Conservation (phyloP, 2,113 vertebrate genomes). For the Strix uralensis region DNA sequence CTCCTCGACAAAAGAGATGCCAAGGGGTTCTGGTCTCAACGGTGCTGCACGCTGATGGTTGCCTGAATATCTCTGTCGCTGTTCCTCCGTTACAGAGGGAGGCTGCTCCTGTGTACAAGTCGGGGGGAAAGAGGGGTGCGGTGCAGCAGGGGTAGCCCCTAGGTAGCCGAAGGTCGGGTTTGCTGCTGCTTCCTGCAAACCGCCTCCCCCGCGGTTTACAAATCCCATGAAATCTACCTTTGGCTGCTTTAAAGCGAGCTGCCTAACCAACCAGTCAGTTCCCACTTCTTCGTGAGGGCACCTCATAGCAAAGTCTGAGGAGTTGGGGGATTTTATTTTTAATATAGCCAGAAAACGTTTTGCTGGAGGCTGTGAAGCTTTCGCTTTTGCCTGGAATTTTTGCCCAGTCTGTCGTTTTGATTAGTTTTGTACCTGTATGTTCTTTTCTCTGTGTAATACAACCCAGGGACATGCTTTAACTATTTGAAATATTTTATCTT, state of each 20-base stretch:
- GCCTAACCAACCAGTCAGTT: neutral
- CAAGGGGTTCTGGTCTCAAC: rapidly evolving
- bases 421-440: neutral
- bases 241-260: neutral
- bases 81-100: rapidly evolving
- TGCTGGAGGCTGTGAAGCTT: neutral
- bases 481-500: neutral
- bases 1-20: rapidly evolving
- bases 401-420: neutral
- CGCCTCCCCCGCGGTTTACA: rapidly evolving
- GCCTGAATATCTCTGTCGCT: rapidly evolving
- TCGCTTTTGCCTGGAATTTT: neutral
- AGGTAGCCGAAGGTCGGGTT: neutral
- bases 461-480: neutral
- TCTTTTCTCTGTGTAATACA: rapidly evolving
- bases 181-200: neutral
- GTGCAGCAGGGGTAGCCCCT: neutral
- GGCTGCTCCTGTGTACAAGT: rapidly evolving
- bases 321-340: neutral
- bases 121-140: rapidly evolving
- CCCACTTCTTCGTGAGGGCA: neutral
- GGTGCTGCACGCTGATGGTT: neutral
- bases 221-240: too few relatives aligned
- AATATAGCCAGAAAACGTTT: neutral
- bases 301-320: neutral